These are phyloP conservation scores for Entelurus aequoreus DNA, from an alignment of 2,113 vertebrate genomes.

Conservation along the genomic window DNA sequence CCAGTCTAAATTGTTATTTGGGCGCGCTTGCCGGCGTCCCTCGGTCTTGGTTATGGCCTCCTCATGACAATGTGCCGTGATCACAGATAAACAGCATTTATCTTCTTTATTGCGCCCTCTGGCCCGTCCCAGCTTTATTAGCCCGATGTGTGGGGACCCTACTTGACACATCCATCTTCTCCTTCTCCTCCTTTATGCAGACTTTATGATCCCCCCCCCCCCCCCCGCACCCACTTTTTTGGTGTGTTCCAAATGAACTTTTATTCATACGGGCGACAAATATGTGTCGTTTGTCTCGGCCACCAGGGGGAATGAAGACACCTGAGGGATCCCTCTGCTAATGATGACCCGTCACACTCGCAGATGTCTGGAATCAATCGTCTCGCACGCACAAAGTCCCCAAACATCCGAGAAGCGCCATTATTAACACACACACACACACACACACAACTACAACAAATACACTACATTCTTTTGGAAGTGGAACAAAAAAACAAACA, in stretches of 20 bases:
- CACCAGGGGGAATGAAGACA: constrained; percentile 71
- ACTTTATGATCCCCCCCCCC: constrained; percentile 51
- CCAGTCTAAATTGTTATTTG: constrained; percentile 20
- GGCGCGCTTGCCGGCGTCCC: constrained; percentile 27
- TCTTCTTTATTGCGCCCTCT: constrained; percentile 60
- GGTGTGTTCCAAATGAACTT: constrained; percentile 64
- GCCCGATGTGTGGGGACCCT: constrained; percentile 52
- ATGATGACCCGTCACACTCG: constrained; percentile 78
- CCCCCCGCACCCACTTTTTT: neutral
- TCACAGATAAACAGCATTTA: constrained; percentile 64
- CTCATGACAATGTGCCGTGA: constrained; percentile 47
- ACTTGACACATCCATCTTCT: constrained; percentile 64
- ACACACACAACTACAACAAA: too few species aligned
- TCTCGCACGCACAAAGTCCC: constrained; percentile 73
- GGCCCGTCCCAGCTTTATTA: constrained; percentile 61
- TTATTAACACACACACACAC: constrained; percentile 11
- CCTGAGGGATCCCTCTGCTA: constrained; percentile 74
- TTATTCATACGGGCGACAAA: constrained; percentile 78
- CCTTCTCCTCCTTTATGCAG: constrained; percentile 57
- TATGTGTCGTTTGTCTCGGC: constrained; percentile 73
- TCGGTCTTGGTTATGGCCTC: constrained; percentile 32
- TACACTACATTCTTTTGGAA: too few species aligned
- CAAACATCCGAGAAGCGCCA: constrained; percentile 47
- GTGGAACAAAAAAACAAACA: too few species aligned
- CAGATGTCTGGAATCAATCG: constrained; percentile 81